Conservation (phyloP, 2,113 vertebrate genomes). For the Lathamus discolor region DNA sequence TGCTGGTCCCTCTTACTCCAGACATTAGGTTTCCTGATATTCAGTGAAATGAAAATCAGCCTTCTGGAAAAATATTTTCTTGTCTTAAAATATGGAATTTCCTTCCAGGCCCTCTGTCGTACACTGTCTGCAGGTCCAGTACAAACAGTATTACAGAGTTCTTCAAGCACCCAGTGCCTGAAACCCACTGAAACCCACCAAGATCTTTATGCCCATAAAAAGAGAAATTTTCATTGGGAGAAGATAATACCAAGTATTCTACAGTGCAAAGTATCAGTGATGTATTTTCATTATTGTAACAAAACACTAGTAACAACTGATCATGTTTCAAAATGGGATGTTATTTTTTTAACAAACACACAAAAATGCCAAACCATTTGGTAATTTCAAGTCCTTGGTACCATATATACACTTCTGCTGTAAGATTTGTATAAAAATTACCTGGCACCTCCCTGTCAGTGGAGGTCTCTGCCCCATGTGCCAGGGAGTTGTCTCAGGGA, state of each 20-base stretch:
- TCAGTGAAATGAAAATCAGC: not conserved
- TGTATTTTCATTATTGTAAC: not conserved
- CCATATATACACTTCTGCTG: not conserved
- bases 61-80: constrained; percentile 5
- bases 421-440: not conserved
- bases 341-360: not conserved
- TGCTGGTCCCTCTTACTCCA: not conserved
- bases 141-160: not conserved
- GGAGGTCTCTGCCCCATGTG: not conserved
- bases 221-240: not conserved
- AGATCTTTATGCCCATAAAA: not conserved
- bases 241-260: not conserved
- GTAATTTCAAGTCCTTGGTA: not conserved
- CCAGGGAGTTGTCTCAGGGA: not conserved
- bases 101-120: not conserved
- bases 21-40: not conserved
- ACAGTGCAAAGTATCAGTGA: not conserved
- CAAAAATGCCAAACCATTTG: not conserved
- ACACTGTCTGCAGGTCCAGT: not conserved
- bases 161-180: not conserved
- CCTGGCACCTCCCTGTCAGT: not conserved
- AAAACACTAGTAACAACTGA: not conserved
- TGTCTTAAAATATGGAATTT: not conserved
- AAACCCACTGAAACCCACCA: not conserved
- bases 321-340: not conserved